phyloP scores from a whole-genome alignment of 2,888 invertebrate genomes.

The Caenorhabditis uteleia region DNA sequence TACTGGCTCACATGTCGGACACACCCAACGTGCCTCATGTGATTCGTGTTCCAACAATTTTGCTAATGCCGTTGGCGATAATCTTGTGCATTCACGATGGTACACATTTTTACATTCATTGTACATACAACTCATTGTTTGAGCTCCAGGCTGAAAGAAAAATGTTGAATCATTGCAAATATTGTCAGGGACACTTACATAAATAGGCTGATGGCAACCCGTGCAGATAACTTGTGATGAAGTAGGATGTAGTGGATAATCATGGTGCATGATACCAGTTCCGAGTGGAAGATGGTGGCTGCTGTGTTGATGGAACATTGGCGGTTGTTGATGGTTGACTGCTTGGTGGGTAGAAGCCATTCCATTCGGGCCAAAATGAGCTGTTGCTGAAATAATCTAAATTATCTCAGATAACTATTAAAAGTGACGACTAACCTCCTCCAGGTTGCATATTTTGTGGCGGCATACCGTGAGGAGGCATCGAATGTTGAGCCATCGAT shows the following conservation, averaged over 20 bases:
- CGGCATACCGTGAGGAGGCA: too few species aligned
- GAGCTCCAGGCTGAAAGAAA: conserved; percentile 24
- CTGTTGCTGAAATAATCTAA: too few species aligned
- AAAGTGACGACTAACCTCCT: too few species aligned
- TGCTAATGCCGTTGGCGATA: not conserved
- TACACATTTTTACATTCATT: conserved; percentile 34
- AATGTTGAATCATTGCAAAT: not conserved
- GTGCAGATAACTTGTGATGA: too few species aligned
- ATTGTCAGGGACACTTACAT: not conserved
- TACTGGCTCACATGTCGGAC: not conserved
- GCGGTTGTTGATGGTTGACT: too few species aligned
- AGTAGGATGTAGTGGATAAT: too few species aligned
- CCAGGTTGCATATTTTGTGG: not conserved
- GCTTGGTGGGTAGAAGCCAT: too few species aligned
- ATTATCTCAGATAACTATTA: too few species aligned
- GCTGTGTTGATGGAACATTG: too few species aligned
- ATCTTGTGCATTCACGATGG: conserved; percentile 12
- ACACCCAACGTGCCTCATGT: conserved; percentile 1
- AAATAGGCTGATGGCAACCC: not conserved
- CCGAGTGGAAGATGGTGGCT: too few species aligned
- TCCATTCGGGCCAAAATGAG: too few species aligned
- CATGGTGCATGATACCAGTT: too few species aligned
- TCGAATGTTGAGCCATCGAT: not conserved
- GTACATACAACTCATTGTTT: conserved; percentile 32
- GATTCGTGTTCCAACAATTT: not conserved